Evolutionary conservation across 2,888 invertebrate genomes (phyloP).

Genomic region (Molorchus minor): DNA sequence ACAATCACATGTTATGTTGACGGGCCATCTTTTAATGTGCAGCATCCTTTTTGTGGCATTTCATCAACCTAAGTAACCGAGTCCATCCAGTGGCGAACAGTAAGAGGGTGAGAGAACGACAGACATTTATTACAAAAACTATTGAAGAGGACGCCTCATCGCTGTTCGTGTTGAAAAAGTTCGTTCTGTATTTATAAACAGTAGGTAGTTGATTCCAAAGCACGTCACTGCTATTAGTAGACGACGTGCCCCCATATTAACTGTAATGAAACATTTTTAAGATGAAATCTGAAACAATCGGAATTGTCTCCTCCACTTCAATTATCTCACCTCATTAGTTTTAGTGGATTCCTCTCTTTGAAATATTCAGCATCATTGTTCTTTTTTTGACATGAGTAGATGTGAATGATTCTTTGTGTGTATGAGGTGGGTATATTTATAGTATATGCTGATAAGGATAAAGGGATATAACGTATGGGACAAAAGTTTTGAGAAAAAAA

Average conservation of each 20-base stretch:
- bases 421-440: too few species aligned
- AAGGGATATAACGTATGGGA: too few species aligned
- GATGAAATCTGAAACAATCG: neutral
- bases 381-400: too few species aligned
- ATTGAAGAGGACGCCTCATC: too few species aligned
- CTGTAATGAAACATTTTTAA: neutral
- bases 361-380: too few species aligned
- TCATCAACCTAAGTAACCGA: constrained; percentile 39
- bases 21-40: constrained; percentile 39
- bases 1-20: constrained; percentile 38
- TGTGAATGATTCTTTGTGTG: too few species aligned
- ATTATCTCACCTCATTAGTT: constrained; percentile 43
- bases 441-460: too few species aligned
- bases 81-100: constrained; percentile 1
- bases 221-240: constrained; percentile 4
- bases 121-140: too few species aligned
- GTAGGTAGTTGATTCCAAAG: neutral
- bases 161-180: too few species aligned
- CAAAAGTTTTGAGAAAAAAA: too few species aligned
- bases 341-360: too few species aligned
- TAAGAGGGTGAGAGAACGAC: neutral
- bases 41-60: constrained; percentile 39
- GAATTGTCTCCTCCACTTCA: constrained; percentile 33
- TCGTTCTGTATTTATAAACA: neutral
- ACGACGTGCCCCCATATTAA: neutral